Percentiles rank a stretch among this genome's conserved stretches.
phyloP scores from a whole-genome alignment of 1,140 invertebrate species.

The Hycleus cichorii region DNA sequence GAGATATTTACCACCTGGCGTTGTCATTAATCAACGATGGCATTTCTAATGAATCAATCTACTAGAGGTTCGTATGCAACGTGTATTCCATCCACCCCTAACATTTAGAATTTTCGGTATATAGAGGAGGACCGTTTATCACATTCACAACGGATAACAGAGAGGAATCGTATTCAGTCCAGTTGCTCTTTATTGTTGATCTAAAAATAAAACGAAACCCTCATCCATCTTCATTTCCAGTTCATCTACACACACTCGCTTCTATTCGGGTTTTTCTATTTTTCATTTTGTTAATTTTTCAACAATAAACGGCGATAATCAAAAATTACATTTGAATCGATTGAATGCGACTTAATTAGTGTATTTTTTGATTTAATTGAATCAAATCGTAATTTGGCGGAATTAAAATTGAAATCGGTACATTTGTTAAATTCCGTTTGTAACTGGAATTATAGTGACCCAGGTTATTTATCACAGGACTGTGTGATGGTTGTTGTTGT shows the following conservation, averaged over 20 bases:
- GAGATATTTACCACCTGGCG: conserved; percentile 13
- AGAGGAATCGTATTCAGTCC: too few relatives aligned
- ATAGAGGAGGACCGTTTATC: neutral
- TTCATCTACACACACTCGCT: conserved; percentile 3
- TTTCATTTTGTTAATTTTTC: conserved; percentile 18
- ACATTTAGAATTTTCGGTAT: neutral
- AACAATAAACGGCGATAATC: conserved; percentile 21
- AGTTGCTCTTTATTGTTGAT: too few relatives aligned
- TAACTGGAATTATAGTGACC: too few relatives aligned
- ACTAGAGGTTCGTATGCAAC: conserved; percentile 5
- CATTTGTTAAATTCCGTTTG: too few relatives aligned
- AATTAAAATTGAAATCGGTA: too few relatives aligned
- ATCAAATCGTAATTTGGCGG: too few relatives aligned
- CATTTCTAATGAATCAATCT: conserved; percentile 15
- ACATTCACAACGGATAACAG: too few relatives aligned
- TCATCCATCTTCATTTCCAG: conserved; percentile 21
- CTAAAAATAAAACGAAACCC: neutral
- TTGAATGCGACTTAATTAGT: too few relatives aligned
- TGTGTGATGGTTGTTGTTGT: too few relatives aligned
- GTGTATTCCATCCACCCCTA: neutral
- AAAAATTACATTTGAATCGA: too few relatives aligned
- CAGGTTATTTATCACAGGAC: conserved; percentile 1
- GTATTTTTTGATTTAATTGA: too few relatives aligned
- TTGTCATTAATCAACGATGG: conserved; percentile 14
- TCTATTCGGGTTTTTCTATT: too few relatives aligned